Evolutionary conservation across 1,140 invertebrate genomes (phyloP).

Genomic region (Tyrophagus putrescentiae): DNA sequence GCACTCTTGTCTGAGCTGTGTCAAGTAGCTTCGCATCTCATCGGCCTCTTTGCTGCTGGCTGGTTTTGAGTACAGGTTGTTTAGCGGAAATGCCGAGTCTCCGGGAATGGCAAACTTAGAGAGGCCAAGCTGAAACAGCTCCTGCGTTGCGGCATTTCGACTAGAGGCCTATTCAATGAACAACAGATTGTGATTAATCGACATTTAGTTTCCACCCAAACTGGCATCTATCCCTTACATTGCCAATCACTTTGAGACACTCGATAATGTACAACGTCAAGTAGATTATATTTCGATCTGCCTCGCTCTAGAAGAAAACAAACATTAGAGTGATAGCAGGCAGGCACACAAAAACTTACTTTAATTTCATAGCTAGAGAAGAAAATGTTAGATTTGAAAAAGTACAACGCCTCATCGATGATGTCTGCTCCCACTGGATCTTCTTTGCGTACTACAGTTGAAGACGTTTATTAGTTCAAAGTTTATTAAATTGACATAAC

Average conservation of each 20-base stretch:
- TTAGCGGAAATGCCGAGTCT: slow-evolving; percentile 82
- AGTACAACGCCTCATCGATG: slow-evolving; percentile 91
- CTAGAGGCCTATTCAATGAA: slow-evolving; percentile 46
- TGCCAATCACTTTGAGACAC: slow-evolving; percentile 84
- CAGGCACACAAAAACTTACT: slow-evolving; percentile 38
- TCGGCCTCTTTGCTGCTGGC: slow-evolving; percentile 59
- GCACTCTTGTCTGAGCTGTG: slow-evolving; percentile 86
- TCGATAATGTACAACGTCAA: slow-evolving; percentile 95
- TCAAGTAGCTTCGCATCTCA: slow-evolving; percentile 78
- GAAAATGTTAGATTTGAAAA: slow-evolving; percentile 97
- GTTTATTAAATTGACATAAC: neutral
- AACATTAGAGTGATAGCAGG: slow-evolving; percentile 24
- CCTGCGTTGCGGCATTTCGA: slow-evolving; percentile 75
- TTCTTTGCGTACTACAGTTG: slow-evolving; percentile 2
- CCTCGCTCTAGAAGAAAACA: slow-evolving; percentile 55
- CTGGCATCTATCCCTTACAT: slow-evolving; percentile 34
- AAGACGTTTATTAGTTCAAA: slow-evolving; percentile 14
- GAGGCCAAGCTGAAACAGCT: slow-evolving; percentile 88
- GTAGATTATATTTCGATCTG: slow-evolving; percentile 90
- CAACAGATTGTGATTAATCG: too few relatives aligned
- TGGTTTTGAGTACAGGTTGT: slow-evolving; percentile 87
- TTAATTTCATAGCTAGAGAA: slow-evolving; percentile 97
- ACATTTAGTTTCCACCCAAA: neutral
- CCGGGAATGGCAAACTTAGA: slow-evolving; percentile 93
- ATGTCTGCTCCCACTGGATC: slow-evolving; percentile 52